These are phyloP conservation scores for Anticlea derivata DNA, from an alignment of 2,888 invertebrate genomes.

Conservation along the genomic window DNA sequence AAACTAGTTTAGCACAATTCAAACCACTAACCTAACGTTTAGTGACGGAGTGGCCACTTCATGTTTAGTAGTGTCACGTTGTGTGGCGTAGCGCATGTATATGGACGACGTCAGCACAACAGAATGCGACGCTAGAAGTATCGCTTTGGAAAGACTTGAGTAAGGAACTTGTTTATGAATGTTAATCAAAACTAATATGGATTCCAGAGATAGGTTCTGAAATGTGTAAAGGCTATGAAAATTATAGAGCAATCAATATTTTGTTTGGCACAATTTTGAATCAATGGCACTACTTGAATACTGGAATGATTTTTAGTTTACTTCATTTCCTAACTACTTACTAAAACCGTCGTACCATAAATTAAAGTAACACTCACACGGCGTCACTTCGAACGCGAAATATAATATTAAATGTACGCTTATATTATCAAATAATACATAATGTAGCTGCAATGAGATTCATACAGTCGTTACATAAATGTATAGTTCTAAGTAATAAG, in stretches of 20 bases:
- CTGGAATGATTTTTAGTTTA: constrained; percentile 20
- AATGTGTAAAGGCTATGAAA: constrained; percentile 12
- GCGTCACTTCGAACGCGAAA: constrained; percentile 37
- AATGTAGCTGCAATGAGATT: constrained; percentile 65
- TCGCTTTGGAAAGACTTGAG: constrained; percentile 11
- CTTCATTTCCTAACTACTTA: constrained; percentile 7
- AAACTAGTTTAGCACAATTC: too few species aligned
- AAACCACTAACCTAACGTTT: too few species aligned
- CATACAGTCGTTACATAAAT: constrained; percentile 47
- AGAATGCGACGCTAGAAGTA: background rate
- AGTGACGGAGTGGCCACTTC: background rate
- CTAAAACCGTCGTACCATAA: constrained; percentile 11
- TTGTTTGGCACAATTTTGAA: constrained; percentile 51
- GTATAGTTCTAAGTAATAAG: constrained; percentile 39
- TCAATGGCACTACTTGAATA: constrained; percentile 47
- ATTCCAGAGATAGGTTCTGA: background rate
- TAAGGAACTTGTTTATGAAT: constrained; percentile 6
- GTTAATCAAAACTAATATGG: constrained; percentile 4
- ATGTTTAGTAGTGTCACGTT: background rate
- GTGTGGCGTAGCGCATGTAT: background rate
- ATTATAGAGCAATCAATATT: constrained; percentile 18
- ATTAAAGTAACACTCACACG: constrained; percentile 41
- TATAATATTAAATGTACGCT: constrained; percentile 34
- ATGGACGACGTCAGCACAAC: background rate
- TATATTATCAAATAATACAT: constrained; percentile 50